A percentile compares a stretch with the other conserved stretches of the same genome.
phyloP scores from a whole-genome alignment of 2,113 vertebrate species.

The Pardalotus punctatus region DNA sequence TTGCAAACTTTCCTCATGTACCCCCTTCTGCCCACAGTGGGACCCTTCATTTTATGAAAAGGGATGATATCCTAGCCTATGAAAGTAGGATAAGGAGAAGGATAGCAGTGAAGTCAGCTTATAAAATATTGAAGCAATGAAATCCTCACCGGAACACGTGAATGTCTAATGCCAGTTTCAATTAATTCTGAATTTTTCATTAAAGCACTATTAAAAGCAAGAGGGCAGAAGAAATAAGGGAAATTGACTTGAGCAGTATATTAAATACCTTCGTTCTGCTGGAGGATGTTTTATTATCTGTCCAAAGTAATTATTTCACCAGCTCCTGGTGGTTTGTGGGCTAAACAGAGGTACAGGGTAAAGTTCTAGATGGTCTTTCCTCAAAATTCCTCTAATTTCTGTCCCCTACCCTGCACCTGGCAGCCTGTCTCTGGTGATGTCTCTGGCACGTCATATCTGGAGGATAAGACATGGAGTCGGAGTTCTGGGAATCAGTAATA shows the following conservation, averaged over 20 bases:
- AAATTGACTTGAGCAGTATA: constrained; percentile 47
- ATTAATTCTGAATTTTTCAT: constrained; percentile 72
- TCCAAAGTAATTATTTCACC: constrained; percentile 49
- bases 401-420: not conserved
- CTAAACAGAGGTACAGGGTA: constrained; percentile 7
- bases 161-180: constrained; percentile 55
- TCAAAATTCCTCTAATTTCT: not conserved
- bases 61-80: not conserved
- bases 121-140: constrained; percentile 44
- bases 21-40: not conserved
- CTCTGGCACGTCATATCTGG: not conserved
- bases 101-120: not conserved
- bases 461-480: not conserved
- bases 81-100: constrained; percentile 2
- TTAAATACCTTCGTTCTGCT: constrained; percentile 60
- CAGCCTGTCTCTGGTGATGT: not conserved
- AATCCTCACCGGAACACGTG: not conserved
- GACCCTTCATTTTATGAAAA: not conserved
- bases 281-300: constrained; percentile 49
- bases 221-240: constrained; percentile 49
- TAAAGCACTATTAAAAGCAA: constrained; percentile 66
- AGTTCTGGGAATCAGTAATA: not conserved
- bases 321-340: not conserved
- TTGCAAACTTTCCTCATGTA: not conserved
- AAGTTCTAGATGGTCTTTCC: not conserved